These are phyloP conservation scores for Epizoanthus illoricatus DNA, from an alignment of 92 coral and sea anemone species.

Conservation along the genomic window DNA sequence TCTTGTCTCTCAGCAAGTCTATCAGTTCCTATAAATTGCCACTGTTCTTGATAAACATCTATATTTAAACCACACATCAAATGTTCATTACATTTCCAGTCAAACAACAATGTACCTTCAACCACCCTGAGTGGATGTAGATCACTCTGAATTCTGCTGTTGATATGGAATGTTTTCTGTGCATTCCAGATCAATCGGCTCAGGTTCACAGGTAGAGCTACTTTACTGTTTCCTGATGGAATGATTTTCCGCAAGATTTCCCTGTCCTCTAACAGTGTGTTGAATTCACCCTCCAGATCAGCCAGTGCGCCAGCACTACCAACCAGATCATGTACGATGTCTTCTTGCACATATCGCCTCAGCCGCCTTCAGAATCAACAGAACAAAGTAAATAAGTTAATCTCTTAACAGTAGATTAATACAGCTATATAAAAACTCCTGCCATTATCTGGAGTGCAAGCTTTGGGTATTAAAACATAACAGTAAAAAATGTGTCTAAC, in stretches of 20 bases:
- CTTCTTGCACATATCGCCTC: slow-evolving; percentile 88
- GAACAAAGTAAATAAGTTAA: background rate
- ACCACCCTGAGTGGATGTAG: slow-evolving; percentile 89
- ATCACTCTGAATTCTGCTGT: slow-evolving; percentile 86
- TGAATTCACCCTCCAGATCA: slow-evolving; percentile 85
- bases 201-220: slow-evolving; percentile 98
- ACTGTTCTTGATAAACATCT: background rate
- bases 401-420: background rate
- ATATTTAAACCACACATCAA: background rate
- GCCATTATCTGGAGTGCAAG: background rate
- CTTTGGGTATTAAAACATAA: no score
- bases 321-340: slow-evolving; percentile 86
- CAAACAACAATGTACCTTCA: slow-evolving; percentile 62
- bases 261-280: slow-evolving; percentile 80
- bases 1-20: no score
- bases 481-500: no score
- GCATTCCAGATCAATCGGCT: slow-evolving; percentile 98
- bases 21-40: background rate
- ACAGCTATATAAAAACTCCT: background rate
- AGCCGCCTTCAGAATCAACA: slow-evolving; percentile 60
- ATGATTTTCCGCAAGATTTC: slow-evolving; percentile 83
- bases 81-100: no score
- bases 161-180: slow-evolving; percentile 92
- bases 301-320: slow-evolving; percentile 87
- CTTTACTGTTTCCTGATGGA: slow-evolving; percentile 94